Base-by-base conservation (phyloP, 2,797 vertebrate genomes). In the Caiman crocodilus region DNA sequence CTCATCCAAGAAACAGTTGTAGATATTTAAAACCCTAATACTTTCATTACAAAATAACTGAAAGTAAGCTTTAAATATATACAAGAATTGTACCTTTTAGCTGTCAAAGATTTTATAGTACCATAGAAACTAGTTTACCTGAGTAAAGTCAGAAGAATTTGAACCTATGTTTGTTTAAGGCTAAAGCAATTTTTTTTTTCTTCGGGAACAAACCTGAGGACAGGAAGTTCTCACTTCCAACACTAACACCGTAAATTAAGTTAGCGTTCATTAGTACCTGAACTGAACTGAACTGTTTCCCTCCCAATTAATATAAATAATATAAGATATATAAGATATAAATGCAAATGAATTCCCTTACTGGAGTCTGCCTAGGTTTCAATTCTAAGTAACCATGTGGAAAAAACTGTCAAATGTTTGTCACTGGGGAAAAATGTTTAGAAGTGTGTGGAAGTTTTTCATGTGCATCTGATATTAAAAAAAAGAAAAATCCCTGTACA, bases 341-440 rank as follows among this genome's bases (percentile, higher is more conserved):
- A 94, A 96, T 93, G 87, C 77, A 79, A 92, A 88, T 23, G 84
- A 56, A 55, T 78, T 79, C 92, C 94, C 76, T 58, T 79, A 82
- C 85, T 84, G 80, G 35, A 90, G 94, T 74, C 86, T 80, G 83
- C 90, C 91, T n/a, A 87, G 92, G 92, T 79, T 50, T 50, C 42
- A 50, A 50, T 50, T 50, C 42, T 50, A 50, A 10, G 42, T 50
- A 10, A 50, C 42, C 42, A 10, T 50, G 42, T 50, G 42, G 42
- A 50, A 50, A 50, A 50, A 50, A 11, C 42, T 50, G 42, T 50
- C 42, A 50, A 50, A 50, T 10, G 42, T 50, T 50, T 50, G 11
- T 50, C 42, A 50, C 42, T 50, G 42, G 42, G 42, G 42, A 50
- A 50, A 50, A 50, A 50, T 10, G 10, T 50, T 50, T 50, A 11